Conservation (phyloP, 30 jellyfish, hydroid and myxozoan genomes). For the Turritopsis rubra region DNA sequence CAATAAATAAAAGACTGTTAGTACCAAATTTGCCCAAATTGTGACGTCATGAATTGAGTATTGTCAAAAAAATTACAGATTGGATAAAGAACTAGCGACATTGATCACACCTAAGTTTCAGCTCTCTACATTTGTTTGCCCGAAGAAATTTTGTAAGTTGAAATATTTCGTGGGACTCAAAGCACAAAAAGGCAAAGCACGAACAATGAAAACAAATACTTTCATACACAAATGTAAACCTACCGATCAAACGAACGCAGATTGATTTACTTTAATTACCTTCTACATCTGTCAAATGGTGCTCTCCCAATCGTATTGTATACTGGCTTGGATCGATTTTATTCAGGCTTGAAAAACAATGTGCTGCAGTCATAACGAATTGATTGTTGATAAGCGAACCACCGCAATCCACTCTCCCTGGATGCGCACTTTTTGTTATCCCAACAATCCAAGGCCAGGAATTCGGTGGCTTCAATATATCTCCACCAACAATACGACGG, state of each 20-base stretch:
- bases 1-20: no score
- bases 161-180: no score
- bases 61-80: no score
- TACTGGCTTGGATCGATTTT: not conserved
- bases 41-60: no score
- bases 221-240: not conserved
- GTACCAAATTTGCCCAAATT: no score
- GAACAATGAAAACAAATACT: no score
- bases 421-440: not conserved
- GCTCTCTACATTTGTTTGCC: no score
- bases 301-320: not conserved
- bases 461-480: not conserved
- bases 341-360: not conserved
- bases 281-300: not conserved
- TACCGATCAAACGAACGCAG: no score
- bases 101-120: no score
- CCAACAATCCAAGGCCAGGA: not conserved
- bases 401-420: not conserved
- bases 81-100: no score
- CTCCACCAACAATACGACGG: not conserved
- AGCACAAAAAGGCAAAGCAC: no score
- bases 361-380: not conserved
- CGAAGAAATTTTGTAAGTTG: no score
- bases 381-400: not conserved
- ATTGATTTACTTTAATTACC: not conserved